Percentiles rank a stretch among this genome's conserved stretches.
Conservation (phyloP, 2,797 vertebrate species). For the Hyperoplus immaculatus region DNA sequence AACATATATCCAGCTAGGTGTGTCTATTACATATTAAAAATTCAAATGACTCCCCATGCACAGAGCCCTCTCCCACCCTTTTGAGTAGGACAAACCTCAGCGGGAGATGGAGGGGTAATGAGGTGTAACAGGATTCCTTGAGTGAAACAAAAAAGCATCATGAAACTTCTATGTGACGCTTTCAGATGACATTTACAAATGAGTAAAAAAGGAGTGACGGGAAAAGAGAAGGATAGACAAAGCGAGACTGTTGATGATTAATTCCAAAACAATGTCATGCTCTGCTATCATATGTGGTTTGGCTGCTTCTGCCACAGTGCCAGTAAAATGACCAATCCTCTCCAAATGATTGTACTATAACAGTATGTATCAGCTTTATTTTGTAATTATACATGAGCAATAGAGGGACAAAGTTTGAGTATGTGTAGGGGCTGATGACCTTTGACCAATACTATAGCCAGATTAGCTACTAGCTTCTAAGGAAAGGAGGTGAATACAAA, state of each 20-base stretch:
- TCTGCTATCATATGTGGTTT: background rate
- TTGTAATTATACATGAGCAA: background rate
- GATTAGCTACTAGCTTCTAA: background rate
- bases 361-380: background rate
- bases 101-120: conserved; percentile 53
- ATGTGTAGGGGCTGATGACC: background rate
- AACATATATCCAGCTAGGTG: conserved; percentile 40
- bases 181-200: conserved; percentile 7
- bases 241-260: conserved; percentile 5
- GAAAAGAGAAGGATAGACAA: background rate
- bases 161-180: conserved; percentile 35
- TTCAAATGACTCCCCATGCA: conserved; percentile 21
- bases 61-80: conserved; percentile 9
- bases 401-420: background rate
- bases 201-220: background rate
- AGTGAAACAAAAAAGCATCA: conserved; percentile 38
- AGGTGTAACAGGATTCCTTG: conserved; percentile 37
- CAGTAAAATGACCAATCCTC: background rate
- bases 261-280: background rate
- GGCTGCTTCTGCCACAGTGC: background rate
- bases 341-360: background rate
- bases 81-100: conserved; percentile 67
- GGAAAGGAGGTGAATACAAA: too few species aligned
- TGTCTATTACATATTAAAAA: conserved; percentile 61
- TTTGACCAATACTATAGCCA: background rate